Base-by-base conservation (phyloP, 1,140 invertebrate genomes). In the Ceratina japonica region DNA sequence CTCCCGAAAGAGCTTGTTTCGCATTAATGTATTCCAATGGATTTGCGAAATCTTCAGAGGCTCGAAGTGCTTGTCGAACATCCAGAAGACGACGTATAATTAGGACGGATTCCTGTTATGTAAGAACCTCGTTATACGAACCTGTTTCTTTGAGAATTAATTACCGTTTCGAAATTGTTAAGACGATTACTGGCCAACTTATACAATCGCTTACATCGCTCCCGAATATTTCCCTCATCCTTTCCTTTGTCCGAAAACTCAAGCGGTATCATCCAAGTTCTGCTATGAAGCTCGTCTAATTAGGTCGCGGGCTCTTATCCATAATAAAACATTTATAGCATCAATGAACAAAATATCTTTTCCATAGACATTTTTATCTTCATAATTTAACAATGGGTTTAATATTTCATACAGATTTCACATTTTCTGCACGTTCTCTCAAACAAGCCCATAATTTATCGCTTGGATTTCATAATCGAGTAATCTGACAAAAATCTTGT, bases 111-210 rank as follows among this genome's bases (percentile, higher is more conserved):
- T 37, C 20, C 52, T 18, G 59, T 63, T 63, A 56, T 20, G 31
- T 63, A 78, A 71, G 75, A 64, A 78, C 58, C 75, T 78, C 68
- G 59, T 78, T 72, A n/a, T n/a, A 78, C 68, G 13, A 16, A 27
- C 20, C n/a, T 27, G 44, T 72, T 31, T 78, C 75, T 78, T 72
- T 64, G 31, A 22, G 59, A 78, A 78, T 78, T 72, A 78, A 78
- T 78, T 78, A 72, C 51, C 69, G 59, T 63, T 18, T 24, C 27
- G 44, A 78, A 78, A 59, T 78, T 78, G 16, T 3, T 78, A 72
- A 72, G 68, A 24, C 59, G 75, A 63, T 77, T 77, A 71, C 16
- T 59, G 8, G 20, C 15, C 18, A 64, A 63, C 59, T 63, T 52
- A 44, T 51, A 78, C 75, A 56, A 72, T 78, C 69, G 16, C 22